These are phyloP conservation scores for Nettapus auritus DNA, from an alignment of 2,113 vertebrate species.

Conservation along the genomic window DNA sequence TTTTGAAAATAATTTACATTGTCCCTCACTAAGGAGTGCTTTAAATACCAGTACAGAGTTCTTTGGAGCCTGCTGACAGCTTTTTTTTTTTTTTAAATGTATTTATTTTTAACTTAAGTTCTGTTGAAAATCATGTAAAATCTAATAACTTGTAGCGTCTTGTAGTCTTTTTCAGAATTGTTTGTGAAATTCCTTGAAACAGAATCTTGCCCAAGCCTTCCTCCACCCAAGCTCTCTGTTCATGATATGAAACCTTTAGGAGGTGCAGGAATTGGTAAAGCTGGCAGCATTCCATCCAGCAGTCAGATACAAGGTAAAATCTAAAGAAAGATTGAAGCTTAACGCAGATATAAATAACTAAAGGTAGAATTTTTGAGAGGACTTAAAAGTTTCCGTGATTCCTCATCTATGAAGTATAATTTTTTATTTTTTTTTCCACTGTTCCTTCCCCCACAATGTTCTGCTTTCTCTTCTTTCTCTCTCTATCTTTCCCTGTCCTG, in stretches of 20 bases:
- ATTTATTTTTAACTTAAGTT: neutral
- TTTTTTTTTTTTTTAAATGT: neutral
- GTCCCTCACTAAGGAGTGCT: neutral
- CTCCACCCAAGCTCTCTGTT: slow-evolving; percentile 86
- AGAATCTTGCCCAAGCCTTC: slow-evolving; percentile 88
- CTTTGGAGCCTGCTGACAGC: neutral
- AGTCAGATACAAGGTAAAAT: slow-evolving; percentile 77
- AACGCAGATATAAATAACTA: neutral
- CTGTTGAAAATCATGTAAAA: neutral
- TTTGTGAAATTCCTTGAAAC: slow-evolving; percentile 97
- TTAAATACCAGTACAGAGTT: neutral
- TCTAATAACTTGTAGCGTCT: slow-evolving; percentile 13
- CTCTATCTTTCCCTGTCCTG: neutral
- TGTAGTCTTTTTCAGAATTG: slow-evolving; percentile 96
- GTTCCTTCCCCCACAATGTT: neutral
- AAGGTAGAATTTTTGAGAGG: neutral
- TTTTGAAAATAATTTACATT: neutral
- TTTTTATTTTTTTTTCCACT: neutral
- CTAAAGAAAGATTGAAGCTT: neutral
- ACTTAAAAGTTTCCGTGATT: neutral
- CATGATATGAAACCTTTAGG: slow-evolving; percentile 86
- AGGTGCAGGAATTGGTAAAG: slow-evolving; percentile 75
- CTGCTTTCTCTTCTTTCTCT: neutral
- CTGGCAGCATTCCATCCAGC: neutral
- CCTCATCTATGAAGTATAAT: neutral